Percentiles rank a stretch among this genome's conserved stretches.
These are phyloP conservation scores for Limonius californicus DNA, from an alignment of 1,140 invertebrate species.

Conservation along the genomic window DNA sequence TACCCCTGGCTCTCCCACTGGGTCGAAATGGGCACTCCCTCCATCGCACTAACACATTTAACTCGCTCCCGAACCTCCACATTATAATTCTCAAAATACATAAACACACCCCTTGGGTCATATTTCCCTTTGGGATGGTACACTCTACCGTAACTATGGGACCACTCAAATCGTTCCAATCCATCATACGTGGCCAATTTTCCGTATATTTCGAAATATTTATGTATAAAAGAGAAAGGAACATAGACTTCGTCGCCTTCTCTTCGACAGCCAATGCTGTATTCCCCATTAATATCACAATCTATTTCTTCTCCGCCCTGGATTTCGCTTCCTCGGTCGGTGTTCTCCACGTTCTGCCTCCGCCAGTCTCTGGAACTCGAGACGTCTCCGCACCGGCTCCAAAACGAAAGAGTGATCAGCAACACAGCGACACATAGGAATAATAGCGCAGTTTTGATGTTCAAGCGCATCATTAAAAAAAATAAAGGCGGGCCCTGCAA, in stretches of 20 bases:
- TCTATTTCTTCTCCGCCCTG: conserved; percentile 72
- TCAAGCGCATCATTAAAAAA: conserved; percentile 55
- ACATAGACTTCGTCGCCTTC: conserved; percentile 87
- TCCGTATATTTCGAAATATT: conserved; percentile 92
- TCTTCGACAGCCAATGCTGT: conserved; percentile 75
- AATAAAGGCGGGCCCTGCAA: conserved; percentile 46
- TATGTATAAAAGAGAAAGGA: conserved; percentile 89
- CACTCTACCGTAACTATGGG: conserved; percentile 90
- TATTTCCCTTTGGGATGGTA: conserved; percentile 86
- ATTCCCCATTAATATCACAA: conserved; percentile 87
- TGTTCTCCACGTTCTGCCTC: conserved; percentile 29
- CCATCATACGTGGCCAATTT: conserved; percentile 68
- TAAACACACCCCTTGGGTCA: conserved; percentile 82
- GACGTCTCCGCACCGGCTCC: conserved; percentile 53
- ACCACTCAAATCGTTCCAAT: conserved; percentile 83
- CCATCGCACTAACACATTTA: conserved; percentile 88
- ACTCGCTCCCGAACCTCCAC: conserved; percentile 93
- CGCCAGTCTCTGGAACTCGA: conserved; percentile 37
- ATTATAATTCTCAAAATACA: conserved; percentile 97
- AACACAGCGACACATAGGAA: conserved; percentile 49
- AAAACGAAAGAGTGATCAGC: conserved; percentile 52
- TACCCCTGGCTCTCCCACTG: conserved; percentile 94
- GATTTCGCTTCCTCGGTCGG: conserved; percentile 33
- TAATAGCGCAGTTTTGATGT: conserved; percentile 53
- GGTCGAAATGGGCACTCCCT: conserved; percentile 90